Evolutionary conservation across 2,888 invertebrate genomes (phyloP).

Genomic region (Trisateles emortualis): DNA sequence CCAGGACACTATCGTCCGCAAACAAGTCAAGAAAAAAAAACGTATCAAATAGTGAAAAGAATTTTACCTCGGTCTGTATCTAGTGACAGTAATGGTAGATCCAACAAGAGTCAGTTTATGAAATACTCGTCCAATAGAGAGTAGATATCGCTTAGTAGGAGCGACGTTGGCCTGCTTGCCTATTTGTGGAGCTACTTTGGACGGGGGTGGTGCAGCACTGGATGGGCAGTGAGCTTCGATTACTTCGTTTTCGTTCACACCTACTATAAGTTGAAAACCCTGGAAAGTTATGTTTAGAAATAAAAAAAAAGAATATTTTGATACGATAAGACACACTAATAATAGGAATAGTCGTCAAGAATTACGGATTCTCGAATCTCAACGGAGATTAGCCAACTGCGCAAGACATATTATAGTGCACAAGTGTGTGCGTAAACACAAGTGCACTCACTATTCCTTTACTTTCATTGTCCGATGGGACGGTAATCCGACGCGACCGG

Average conservation of each 20-base stretch:
- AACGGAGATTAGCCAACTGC: too few species aligned
- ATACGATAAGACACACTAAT: too few species aligned
- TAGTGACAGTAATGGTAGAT: constrained; percentile 96
- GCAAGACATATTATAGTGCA: too few species aligned
- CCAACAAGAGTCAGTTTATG: constrained; percentile 95
- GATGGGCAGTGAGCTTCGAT: constrained; percentile 76
- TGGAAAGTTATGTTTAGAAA: constrained; percentile 55
- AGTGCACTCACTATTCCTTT: too few species aligned
- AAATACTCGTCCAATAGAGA: constrained; percentile 98
- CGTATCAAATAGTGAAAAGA: neutral
- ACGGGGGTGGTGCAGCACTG: constrained; percentile 74
- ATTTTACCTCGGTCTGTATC: constrained; percentile 95
- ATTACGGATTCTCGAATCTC: too few species aligned
- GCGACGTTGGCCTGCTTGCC: constrained; percentile 69
- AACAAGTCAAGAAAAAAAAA: neutral
- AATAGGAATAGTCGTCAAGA: too few species aligned
- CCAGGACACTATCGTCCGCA: too few species aligned
- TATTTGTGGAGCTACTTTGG: constrained; percentile 80
- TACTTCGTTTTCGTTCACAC: constrained; percentile 79
- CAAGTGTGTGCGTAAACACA: too few species aligned
- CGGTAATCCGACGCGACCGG: too few species aligned
- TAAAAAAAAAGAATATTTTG: too few species aligned
- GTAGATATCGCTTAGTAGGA: constrained; percentile 91
- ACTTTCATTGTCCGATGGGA: too few species aligned
- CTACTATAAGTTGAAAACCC: constrained; percentile 94